phyloP scores from a whole-genome alignment of 2,888 invertebrate species.

The Thymelicus lineola region DNA sequence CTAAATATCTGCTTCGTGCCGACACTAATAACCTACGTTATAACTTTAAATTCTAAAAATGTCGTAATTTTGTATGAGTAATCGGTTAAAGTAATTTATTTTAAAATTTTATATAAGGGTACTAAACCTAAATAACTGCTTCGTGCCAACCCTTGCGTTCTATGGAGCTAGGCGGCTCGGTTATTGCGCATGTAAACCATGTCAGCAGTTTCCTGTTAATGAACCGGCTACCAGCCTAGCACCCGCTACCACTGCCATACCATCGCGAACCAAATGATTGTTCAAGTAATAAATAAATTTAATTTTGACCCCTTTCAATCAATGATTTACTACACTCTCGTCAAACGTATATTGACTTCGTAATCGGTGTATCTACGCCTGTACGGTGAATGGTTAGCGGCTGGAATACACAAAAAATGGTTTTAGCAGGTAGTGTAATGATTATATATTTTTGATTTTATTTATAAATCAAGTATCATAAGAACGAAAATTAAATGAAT shows the following conservation, averaged over 20 bases:
- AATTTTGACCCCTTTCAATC: constrained; percentile 11
- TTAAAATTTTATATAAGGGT: too few species aligned
- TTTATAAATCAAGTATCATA: too few species aligned
- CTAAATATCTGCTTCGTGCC: constrained; percentile 22
- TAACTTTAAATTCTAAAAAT: too few species aligned
- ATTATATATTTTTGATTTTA: too few species aligned
- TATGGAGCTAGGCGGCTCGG: constrained; percentile 43
- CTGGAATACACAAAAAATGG: not conserved
- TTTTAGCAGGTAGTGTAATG: too few species aligned
- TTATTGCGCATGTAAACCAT: constrained; percentile 70
- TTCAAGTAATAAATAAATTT: constrained; percentile 14
- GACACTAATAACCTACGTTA: constrained; percentile 3
- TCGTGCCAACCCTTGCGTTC: constrained; percentile 26
- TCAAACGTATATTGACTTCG: constrained; percentile 12
- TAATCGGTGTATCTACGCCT: too few species aligned
- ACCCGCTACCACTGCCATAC: constrained; percentile 42
- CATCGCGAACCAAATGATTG: constrained; percentile 40
- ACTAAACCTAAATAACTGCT: too few species aligned
- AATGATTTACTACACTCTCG: constrained; percentile 27
- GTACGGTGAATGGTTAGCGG: constrained; percentile 16
- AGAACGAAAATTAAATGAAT: too few species aligned
- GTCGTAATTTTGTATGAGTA: too few species aligned
- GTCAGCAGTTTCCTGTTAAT: constrained; percentile 72
- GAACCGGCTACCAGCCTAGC: constrained; percentile 60
- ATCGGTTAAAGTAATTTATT: too few species aligned